Evolutionary conservation across 2,113 vertebrate genomes (phyloP), one percentile per base, ranked within the genome.

Genomic region (Seriola rivoliana): DNA sequence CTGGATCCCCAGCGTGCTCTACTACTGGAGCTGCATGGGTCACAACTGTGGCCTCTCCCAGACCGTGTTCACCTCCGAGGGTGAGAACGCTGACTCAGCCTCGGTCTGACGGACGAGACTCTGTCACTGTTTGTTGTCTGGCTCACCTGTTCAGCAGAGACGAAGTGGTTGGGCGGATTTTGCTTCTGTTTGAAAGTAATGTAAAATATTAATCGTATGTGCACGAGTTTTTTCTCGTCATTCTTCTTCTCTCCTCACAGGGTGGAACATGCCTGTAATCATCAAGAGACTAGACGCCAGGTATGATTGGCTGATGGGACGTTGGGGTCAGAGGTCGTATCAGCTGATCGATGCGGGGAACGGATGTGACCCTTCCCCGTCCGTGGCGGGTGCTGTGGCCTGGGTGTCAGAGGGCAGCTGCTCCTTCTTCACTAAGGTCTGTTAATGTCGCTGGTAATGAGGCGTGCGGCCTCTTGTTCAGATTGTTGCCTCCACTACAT

Each of bases 371-470:
- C 83, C 90, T 9, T 75, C 63, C 8, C 23, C 88, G 3, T 80
- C 82, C 0, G 80, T 94, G 34, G 73, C 67, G 0, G 95, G 91
- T 0, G 91, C 94, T 4, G 94, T 95, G 21, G 95, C 94, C 66
- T 96, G 95, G 94, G 90, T 96, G 34, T 94, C 95, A 1, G 95
- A 95, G 72, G 93, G 91, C 1, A 88, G 86, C 86, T 96, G 95
- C 90, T 96, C 95, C 0, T 95, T 93, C 88, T 96, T 95, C 84
- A 93, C 91, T 1, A 96, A 96, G 95, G 96, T 93, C 25, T 60
- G 84, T 70, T 78, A 0, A 32, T 2, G 12, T 55, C 4, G 2
- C 4, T 4, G 21, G 4, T 4, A n/a, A 11, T 25, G 25, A 25
- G 25, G 25, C 25, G 25, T 23, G 17, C 19, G 19, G 46, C 44